Conservation (phyloP, 2,113 vertebrate species). For the Apeltes quadracus region DNA sequence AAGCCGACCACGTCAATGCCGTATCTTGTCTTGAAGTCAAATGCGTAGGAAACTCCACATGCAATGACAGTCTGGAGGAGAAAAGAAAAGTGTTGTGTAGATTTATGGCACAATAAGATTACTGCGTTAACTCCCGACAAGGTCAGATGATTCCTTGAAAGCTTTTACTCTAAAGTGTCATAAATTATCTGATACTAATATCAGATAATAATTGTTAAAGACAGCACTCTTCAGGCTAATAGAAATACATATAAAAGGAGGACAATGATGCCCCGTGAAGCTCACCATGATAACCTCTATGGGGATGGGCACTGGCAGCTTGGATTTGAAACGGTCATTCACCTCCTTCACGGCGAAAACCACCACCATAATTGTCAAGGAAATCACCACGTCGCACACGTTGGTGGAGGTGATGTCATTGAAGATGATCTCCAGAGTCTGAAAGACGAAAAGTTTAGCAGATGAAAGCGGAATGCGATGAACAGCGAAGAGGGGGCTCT, state of each 20-base stretch:
- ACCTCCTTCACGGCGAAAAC: slow-evolving; percentile 92
- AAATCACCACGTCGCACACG: slow-evolving; percentile 88
- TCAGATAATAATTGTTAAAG: background rate
- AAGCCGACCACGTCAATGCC: slow-evolving; percentile 84
- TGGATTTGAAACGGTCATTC: slow-evolving; percentile 90
- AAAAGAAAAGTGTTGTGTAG: background rate
- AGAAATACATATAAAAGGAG: background rate
- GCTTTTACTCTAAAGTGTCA: background rate
- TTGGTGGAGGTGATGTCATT: slow-evolving; percentile 86
- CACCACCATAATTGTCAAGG: slow-evolving; percentile 84
- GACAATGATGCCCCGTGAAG: background rate
- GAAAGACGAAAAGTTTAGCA: slow-evolving; percentile 15
- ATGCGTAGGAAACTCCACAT: slow-evolving; percentile 87
- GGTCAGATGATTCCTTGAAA: background rate
- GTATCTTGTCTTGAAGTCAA: slow-evolving; percentile 82
- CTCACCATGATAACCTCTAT: slow-evolving; percentile 95
- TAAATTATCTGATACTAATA: background rate
- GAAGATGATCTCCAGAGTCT: slow-evolving; percentile 88
- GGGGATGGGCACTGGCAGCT: slow-evolving; percentile 91
- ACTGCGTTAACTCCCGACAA: background rate
- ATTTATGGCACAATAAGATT: background rate
- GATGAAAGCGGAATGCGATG: background rate
- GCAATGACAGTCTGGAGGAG: slow-evolving; percentile 89
- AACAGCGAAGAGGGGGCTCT: background rate
- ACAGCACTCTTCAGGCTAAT: background rate